Conservation (phyloP, 2,113 vertebrate genomes). For the Motacilla tschutschensis region DNA sequence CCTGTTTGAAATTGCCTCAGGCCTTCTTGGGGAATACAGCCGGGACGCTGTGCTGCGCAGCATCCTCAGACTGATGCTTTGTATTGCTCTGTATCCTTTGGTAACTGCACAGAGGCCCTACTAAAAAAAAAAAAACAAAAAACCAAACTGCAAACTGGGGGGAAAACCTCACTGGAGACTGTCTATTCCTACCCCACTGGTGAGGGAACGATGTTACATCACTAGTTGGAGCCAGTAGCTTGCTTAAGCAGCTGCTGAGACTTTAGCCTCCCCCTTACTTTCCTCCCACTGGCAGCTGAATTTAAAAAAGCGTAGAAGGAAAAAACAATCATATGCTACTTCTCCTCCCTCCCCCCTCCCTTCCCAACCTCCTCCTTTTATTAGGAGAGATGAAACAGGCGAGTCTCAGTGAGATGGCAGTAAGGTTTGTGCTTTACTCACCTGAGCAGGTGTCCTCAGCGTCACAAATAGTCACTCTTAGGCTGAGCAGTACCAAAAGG, state of each 20-base stretch:
- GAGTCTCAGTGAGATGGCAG: neutral
- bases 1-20: neutral
- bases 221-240: neutral
- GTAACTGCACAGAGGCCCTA: neutral
- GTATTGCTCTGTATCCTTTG: neutral
- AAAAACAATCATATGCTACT: neutral
- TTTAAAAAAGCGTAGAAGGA: neutral
- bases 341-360: accelerated
- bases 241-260: neutral
- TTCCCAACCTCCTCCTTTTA: neutral
- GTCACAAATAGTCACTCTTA: neutral
- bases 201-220: neutral
- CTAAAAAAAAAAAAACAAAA: neutral
- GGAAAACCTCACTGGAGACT: neutral
- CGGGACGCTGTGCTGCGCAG: neutral
- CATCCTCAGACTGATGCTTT: neutral
- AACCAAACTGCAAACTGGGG: neutral
- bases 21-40: neutral
- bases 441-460: constrained; percentile 14
- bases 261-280: neutral
- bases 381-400: neutral
- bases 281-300: neutral
- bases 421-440: neutral
- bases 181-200: neutral
- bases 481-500: neutral